Conservation (phyloP, 2,888 invertebrate genomes). For the Temnothorax rugatulus region DNA sequence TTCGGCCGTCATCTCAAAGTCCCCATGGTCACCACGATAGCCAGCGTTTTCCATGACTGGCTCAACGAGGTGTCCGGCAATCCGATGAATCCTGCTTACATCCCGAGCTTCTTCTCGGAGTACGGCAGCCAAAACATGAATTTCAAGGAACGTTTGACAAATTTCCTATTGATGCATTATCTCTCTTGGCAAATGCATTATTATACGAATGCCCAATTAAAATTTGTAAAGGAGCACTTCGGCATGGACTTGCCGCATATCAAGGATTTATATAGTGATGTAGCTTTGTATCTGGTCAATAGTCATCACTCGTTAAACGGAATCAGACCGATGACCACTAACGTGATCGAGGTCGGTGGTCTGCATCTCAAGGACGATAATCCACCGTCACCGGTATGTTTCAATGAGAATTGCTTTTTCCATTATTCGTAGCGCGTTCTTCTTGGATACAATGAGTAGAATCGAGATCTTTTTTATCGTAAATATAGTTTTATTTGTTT, state of each 20-base stretch:
- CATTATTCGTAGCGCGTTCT: not conserved
- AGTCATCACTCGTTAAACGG: conserved; percentile 88
- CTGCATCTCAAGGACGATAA: conserved; percentile 83
- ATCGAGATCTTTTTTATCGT: not conserved
- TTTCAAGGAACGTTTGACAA: conserved; percentile 79
- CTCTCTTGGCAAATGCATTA: conserved; percentile 63
- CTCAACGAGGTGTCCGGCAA: conserved; percentile 76
- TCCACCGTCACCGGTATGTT: conserved; percentile 67
- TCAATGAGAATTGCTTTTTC: not conserved
- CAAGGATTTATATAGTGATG: conserved; percentile 76
- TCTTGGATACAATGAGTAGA: not conserved
- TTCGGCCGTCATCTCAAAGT: conserved; percentile 78
- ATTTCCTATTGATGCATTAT: conserved; percentile 58
- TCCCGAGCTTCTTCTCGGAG: conserved; percentile 70
- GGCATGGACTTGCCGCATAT: conserved; percentile 68
- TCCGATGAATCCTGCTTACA: conserved; percentile 74
- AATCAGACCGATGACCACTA: conserved; percentile 86
- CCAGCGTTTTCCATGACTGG: conserved; percentile 78
- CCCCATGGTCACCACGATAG: conserved; percentile 75
- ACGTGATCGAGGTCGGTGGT: conserved; percentile 88
- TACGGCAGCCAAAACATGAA: conserved; percentile 67
- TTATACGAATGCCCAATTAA: conserved; percentile 63
- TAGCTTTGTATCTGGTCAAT: conserved; percentile 86
- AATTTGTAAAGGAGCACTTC: conserved; percentile 74
- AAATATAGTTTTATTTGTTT: not conserved